phyloP scores from a whole-genome alignment of 2,113 vertebrate genomes.

The Odocoileus virginianus region DNA sequence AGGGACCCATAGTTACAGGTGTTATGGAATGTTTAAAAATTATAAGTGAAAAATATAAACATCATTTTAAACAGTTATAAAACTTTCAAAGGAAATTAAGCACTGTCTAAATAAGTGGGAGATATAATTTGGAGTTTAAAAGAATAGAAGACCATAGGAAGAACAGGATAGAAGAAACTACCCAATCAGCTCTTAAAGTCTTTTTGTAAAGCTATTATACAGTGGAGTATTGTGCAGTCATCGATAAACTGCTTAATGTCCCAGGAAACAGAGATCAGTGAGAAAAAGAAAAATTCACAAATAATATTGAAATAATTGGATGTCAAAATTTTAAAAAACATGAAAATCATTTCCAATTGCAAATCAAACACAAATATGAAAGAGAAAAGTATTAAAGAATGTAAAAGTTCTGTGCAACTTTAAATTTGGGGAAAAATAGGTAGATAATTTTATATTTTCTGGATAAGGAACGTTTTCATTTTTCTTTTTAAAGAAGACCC shows the following conservation, averaged over 20 bases:
- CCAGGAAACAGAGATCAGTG: not conserved
- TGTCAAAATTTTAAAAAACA: not conserved
- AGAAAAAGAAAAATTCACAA: not conserved
- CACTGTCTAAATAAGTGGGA: not conserved
- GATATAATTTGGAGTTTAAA: not conserved
- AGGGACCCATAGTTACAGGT: not conserved
- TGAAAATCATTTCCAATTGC: not conserved
- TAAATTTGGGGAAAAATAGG: not conserved
- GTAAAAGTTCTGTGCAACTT: not conserved
- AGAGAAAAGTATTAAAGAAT: not conserved
- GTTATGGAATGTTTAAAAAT: not conserved
- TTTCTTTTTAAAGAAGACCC: not conserved
- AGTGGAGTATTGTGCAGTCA: not conserved
- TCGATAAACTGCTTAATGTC: not conserved
- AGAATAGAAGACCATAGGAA: not conserved
- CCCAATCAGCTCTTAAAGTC: not conserved
- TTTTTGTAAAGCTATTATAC: not conserved
- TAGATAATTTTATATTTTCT: not conserved
- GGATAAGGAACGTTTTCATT: not conserved
- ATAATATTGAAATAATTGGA: not conserved
- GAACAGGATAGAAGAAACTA: not conserved
- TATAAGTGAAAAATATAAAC: not conserved
- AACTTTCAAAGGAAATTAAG: not conserved
- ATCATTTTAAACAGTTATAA: not conserved
- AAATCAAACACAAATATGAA: not conserved